Evolutionary conservation across 1,140 invertebrate genomes (phyloP), one percentile per base, ranked within the genome.

Genomic region (Rhyacophila brunnea): DNA sequence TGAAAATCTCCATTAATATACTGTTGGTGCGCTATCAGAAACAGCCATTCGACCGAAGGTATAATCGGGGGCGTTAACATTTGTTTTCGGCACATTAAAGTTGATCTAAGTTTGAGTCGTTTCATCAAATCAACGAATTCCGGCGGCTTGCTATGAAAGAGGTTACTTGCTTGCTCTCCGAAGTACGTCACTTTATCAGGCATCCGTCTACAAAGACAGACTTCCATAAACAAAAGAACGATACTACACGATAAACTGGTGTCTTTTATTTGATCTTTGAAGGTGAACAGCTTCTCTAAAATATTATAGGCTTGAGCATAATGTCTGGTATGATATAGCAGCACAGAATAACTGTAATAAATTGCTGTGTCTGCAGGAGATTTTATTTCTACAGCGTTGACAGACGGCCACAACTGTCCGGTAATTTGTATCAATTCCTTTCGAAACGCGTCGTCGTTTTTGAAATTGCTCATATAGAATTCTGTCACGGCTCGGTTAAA

Each of bases 331-430:
- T 93, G 90, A 71, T 88, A 95, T 2, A 92, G 79, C 7, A 94
- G 68, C 1, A 95, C 83, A 1, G 92, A 90, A 68, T 92, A 89
- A 71, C 94, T 95, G 70, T 90, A 95, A 44, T 85, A 81, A 14
- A 83, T 74, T 67, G 88, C 76, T 0, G 80, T 65, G 18, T 62
- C 53, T 11, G 52, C 14, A 2, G 45, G 42, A 0, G 54, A 36
- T 19, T 49, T 68, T 4, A 81, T 71, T 43, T 86, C 73, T 50
- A 82, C 71, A 14, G 69, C 65, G 19, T 77, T 73, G n/a, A 75
- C 69, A 28, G 74, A 71, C 14, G 71, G 72, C 62, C 72, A 77
- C 68, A 79, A 78, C 70, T 86, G 74, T 47, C 82, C 78, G 67
- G 83, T 83, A 51, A 91, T 75, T 51, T 82, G 76, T 56, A 80